phyloP scores from a whole-genome alignment of 2,888 invertebrate genomes.

The Melikaiella ostensackeni region DNA sequence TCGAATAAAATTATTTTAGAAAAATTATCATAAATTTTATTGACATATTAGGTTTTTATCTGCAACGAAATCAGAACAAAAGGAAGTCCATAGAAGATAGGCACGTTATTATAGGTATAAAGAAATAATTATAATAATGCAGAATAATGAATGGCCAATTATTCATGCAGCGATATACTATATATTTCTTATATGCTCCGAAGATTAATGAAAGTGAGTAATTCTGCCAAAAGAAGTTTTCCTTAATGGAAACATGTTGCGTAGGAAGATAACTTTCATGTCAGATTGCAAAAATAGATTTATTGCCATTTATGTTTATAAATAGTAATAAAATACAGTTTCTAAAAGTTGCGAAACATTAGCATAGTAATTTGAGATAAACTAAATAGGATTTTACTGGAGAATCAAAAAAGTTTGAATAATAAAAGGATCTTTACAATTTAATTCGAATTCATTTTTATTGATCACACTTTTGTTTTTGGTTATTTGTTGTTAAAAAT shows the following conservation, averaged over 20 bases:
- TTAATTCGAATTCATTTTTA: too few relatives aligned
- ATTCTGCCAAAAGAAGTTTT: neutral
- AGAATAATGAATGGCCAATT: neutral
- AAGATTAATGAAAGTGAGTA: neutral
- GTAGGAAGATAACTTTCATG: neutral
- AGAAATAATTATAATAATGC: neutral
- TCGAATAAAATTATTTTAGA: too few relatives aligned
- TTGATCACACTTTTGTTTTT: too few relatives aligned
- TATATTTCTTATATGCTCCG: neutral
- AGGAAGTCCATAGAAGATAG: too few relatives aligned
- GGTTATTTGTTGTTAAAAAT: too few relatives aligned
- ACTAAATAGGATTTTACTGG: too few relatives aligned
- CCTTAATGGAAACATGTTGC: neutral
- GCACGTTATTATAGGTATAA: neutral
- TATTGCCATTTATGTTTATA: neutral
- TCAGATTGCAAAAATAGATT: neutral
- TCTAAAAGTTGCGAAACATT: neutral
- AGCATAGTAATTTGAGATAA: too few relatives aligned
- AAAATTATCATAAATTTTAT: too few relatives aligned
- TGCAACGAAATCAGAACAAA: too few relatives aligned
- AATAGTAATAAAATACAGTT: neutral
- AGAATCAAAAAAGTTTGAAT: too few relatives aligned
- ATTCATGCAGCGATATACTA: neutral
- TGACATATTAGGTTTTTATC: too few relatives aligned
- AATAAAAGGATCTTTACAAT: too few relatives aligned